phyloP scores from a whole-genome alignment of 2,797 vertebrate species.

The Borostomias antarcticus region DNA sequence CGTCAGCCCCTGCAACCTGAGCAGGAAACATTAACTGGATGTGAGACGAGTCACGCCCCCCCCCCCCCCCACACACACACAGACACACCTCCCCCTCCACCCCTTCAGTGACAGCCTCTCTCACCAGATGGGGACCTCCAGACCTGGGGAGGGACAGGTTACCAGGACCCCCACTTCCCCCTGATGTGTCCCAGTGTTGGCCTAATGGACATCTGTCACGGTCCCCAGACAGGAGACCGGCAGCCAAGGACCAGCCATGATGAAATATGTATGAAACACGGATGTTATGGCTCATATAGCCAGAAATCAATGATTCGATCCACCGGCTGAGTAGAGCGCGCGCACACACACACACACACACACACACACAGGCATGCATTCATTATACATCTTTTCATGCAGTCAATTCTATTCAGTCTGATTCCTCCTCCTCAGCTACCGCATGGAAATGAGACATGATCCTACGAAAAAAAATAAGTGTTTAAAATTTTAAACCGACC shows the following conservation, averaged over 20 bases:
- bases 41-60: conserved; percentile 36
- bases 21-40: conserved; percentile 44
- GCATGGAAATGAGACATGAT: conserved; percentile 60
- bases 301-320: conserved; percentile 75
- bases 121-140: conserved; percentile 74
- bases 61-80: conserved; percentile 7
- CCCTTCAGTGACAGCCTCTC: no score
- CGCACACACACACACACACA: not conserved
- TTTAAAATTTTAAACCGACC: conserved; percentile 71
- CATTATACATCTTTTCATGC: conserved; percentile 72
- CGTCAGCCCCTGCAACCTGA: conserved; percentile 2
- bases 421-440: conserved; percentile 57
- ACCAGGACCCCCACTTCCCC: conserved; percentile 64
- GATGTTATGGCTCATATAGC: conserved; percentile 53
- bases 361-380: conserved; percentile 61
- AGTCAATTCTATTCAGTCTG: conserved; percentile 71
- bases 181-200: conserved; percentile 55
- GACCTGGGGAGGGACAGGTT: conserved; percentile 62
- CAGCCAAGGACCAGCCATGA: conserved; percentile 55
- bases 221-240: conserved; percentile 63
- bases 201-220: conserved; percentile 82
- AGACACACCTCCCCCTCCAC: no score
- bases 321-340: conserved; percentile 20
- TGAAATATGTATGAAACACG: conserved; percentile 82
- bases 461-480: conserved; percentile 20